Percentiles rank a stretch among this genome's conserved stretches.
These are phyloP conservation scores for Napeogenes sylphis DNA, from an alignment of 2,888 invertebrate species.

Conservation along the genomic window DNA sequence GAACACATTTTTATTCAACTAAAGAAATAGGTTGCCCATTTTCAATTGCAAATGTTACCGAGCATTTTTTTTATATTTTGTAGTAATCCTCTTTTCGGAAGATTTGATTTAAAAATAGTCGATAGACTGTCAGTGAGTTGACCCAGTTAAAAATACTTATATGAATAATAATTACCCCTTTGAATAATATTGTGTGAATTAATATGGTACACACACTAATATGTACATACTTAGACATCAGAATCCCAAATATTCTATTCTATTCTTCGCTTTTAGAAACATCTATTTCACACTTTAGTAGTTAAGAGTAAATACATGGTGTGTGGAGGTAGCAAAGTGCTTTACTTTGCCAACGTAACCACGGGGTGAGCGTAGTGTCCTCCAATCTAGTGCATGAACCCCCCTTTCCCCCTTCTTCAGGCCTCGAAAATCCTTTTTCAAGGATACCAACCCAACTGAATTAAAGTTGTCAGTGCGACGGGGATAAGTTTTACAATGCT, in stretches of 20 bases:
- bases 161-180: too few species aligned
- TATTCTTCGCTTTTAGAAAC: constrained; percentile 11
- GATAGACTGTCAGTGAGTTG: too few species aligned
- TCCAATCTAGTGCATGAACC: constrained; percentile 45
- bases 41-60: too few species aligned
- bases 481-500: constrained; percentile 16
- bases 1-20: too few species aligned
- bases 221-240: too few species aligned
- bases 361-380: constrained; percentile 50
- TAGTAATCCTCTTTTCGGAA: too few species aligned
- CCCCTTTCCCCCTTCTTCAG: constrained; percentile 24
- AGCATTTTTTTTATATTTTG: too few species aligned
- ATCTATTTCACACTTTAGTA: constrained; percentile 18
- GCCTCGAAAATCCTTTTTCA: constrained; percentile 33
- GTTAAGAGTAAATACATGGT: constrained; percentile 17
- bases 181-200: too few species aligned
- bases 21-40: too few species aligned
- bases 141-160: too few species aligned
- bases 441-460: constrained; percentile 32
- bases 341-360: constrained; percentile 43
- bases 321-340: constrained; percentile 29
- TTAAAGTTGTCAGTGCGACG: constrained; percentile 33
- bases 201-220: too few species aligned
- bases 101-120: too few species aligned
- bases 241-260: neutral